Evolutionary conservation across 1,140 invertebrate genomes (phyloP).

Genomic region (Stenopsyche tienmushanensis): DNA sequence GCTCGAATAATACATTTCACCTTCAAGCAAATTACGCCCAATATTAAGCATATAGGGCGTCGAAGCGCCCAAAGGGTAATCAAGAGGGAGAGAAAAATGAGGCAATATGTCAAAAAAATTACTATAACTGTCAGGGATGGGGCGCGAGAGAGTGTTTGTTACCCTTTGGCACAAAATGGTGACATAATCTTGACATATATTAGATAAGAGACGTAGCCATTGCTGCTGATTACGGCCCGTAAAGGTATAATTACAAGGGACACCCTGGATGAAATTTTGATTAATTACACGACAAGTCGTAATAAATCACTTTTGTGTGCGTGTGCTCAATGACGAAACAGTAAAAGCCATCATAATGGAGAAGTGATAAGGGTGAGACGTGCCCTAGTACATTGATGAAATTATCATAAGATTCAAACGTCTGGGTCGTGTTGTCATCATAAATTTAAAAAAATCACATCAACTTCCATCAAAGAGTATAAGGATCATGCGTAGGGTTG

Average conservation of each 20-base stretch:
- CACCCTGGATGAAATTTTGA: slow-evolving; percentile 27
- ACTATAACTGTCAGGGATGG: neutral
- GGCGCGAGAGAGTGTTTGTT: neutral
- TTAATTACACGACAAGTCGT: slow-evolving; percentile 26
- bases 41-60: neutral
- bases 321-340: neutral
- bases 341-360: neutral
- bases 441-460: too few relatives aligned
- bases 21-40: neutral
- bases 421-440: too few relatives aligned
- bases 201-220: slow-evolving; percentile 14
- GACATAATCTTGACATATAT: slow-evolving; percentile 24
- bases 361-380: neutral
- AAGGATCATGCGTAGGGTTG: too few relatives aligned
- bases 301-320: slow-evolving; percentile 24
- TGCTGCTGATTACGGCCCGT: slow-evolving; percentile 18
- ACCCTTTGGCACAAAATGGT: neutral
- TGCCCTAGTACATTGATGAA: neutral
- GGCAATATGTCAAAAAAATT: neutral
- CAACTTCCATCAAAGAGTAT: too few relatives aligned
- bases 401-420: too few relatives aligned
- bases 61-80: too few relatives aligned
- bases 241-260: slow-evolving; percentile 29
- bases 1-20: neutral
- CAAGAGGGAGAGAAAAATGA: too few relatives aligned